Evolutionary conservation across 2,888 invertebrate species (phyloP).

Genomic region (Chydorus sphaericus): DNA sequence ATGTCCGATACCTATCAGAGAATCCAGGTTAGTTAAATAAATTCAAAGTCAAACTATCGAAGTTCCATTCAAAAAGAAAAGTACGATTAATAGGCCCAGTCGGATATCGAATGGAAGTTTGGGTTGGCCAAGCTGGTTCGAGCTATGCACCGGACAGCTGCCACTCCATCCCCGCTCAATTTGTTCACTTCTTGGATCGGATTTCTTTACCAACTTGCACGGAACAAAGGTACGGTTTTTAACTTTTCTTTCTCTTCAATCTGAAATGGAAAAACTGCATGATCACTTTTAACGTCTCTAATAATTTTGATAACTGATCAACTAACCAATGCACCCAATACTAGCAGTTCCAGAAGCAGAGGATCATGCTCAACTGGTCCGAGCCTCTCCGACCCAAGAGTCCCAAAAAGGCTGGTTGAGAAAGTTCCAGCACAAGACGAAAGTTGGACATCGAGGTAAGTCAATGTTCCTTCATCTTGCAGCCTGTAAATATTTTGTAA

Average conservation of each 20-base stretch:
- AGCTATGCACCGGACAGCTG: conserved; percentile 94
- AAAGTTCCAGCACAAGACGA: conserved; percentile 12
- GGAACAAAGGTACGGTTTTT: conserved; percentile 32
- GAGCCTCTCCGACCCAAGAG: neutral
- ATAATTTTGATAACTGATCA: no score
- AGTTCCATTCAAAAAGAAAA: neutral
- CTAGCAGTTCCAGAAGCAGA: neutral
- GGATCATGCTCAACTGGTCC: conserved; percentile 7
- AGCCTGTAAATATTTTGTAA: neutral
- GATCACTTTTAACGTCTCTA: no score
- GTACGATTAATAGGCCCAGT: conserved; percentile 86
- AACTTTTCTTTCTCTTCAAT: no score
- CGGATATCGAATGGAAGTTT: conserved; percentile 99
- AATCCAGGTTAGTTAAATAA: conserved; percentile 38
- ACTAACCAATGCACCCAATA: no score
- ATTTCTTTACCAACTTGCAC: conserved; percentile 67
- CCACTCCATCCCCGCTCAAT: conserved; percentile 95
- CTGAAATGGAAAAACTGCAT: no score
- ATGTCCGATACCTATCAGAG: conserved; percentile 99
- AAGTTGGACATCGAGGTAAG: conserved; percentile 9
- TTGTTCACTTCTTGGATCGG: conserved; percentile 86
- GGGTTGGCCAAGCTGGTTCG: conserved; percentile 94
- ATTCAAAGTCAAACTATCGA: neutral
- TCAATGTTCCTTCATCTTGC: no score
- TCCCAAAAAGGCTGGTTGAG: conserved; percentile 4